A percentile compares a stretch with the other conserved stretches of the same genome.
Conservation (phyloP, 2,888 invertebrate species). For the Ommatoiulus sabulosus region DNA sequence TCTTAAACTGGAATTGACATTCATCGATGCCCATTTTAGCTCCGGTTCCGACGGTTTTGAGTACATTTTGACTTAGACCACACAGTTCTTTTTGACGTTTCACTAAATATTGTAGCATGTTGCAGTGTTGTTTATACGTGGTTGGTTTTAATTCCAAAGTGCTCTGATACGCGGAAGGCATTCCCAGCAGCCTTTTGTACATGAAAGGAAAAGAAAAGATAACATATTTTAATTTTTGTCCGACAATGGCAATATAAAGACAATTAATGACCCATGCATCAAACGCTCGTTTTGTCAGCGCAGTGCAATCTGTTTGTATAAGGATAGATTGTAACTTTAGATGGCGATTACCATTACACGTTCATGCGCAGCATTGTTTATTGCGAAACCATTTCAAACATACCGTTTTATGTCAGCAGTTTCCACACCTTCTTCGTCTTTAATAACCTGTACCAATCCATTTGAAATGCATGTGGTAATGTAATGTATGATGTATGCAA, state of each 20-base stretch:
- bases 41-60: slow-evolving; percentile 83
- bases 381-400: too few relatives aligned
- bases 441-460: too few relatives aligned
- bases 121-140: slow-evolving; percentile 77
- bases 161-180: slow-evolving; percentile 68
- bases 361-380: too few relatives aligned
- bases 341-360: too few relatives aligned
- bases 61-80: slow-evolving; percentile 77
- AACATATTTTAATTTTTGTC: not conserved
- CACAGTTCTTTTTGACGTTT: slow-evolving; percentile 80
- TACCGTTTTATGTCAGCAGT: too few relatives aligned
- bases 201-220: slow-evolving; percentile 56
- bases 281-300: too few relatives aligned
- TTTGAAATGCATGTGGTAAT: too few relatives aligned
- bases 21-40: slow-evolving; percentile 88
- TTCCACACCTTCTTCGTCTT: too few relatives aligned
- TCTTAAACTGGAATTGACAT: slow-evolving; percentile 89
- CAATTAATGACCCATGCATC: too few relatives aligned
- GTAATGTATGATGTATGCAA: too few relatives aligned
- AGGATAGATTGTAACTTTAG: too few relatives aligned
- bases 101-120: slow-evolving; percentile 77
- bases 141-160: slow-evolving; percentile 65
- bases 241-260: not conserved
- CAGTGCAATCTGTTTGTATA: too few relatives aligned
- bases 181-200: slow-evolving; percentile 69